Conservation (phyloP, 2,797 vertebrate genomes). For the Dryobates pubescens region DNA sequence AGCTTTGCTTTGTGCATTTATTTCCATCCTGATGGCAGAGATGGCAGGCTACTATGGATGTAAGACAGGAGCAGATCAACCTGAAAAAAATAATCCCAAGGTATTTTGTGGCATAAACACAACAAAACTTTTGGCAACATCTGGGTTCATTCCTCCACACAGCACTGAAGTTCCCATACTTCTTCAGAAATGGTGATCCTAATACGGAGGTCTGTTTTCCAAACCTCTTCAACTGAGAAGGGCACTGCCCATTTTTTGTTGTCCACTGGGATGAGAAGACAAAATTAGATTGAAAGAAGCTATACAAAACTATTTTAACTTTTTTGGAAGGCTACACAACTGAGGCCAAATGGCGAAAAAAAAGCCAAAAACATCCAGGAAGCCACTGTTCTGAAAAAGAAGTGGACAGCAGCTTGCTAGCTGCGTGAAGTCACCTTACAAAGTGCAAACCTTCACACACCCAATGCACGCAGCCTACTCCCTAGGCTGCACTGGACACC, state of each 20-base stretch:
- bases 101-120: neutral
- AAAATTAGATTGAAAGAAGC: neutral
- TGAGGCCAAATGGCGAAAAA: neutral
- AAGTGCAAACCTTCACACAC: neutral
- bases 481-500: neutral
- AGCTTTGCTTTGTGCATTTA: neutral
- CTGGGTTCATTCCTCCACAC: neutral
- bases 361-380: too few relatives aligned
- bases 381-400: too few relatives aligned
- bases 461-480: neutral
- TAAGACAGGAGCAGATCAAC: neutral
- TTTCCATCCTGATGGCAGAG: neutral
- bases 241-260: neutral
- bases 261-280: neutral
- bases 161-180: neutral
- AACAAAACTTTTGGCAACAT: neutral
- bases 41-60: neutral
- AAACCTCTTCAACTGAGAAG: neutral
- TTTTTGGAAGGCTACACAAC: neutral
- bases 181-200: neutral
- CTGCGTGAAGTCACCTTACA: neutral
- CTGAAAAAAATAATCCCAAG: neutral
- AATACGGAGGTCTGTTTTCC: neutral
- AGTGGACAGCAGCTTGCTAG: neutral
- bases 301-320: neutral